Conservation (phyloP, 2,797 vertebrate genomes). For the Columba guinea region DNA sequence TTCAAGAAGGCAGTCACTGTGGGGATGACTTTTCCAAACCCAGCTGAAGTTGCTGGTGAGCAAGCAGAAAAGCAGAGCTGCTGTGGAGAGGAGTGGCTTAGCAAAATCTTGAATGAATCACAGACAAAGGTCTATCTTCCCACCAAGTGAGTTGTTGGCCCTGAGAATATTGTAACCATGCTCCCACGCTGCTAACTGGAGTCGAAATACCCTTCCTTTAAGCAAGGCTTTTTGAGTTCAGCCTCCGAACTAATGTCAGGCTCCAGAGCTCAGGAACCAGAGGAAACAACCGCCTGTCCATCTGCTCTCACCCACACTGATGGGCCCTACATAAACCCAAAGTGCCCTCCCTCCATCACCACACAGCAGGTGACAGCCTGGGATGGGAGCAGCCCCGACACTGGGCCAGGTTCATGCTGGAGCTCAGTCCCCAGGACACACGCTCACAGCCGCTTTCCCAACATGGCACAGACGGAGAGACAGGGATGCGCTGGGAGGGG, state of each 20-base stretch:
- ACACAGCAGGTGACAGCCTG: background rate
- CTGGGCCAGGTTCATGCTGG: background rate
- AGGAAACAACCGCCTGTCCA: background rate
- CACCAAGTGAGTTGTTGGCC: background rate
- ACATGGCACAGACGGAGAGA: background rate
- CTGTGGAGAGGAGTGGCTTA: background rate
- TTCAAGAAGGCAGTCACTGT: background rate
- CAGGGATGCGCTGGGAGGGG: rapidly evolving
- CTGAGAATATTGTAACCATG: background rate
- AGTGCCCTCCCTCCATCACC: background rate
- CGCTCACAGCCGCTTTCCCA: background rate
- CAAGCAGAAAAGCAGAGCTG: background rate
- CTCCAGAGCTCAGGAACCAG: background rate
- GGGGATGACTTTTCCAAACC: background rate
- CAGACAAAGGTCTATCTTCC: background rate
- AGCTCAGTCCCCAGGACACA: background rate
- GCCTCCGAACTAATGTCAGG: background rate
- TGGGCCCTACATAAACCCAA: background rate
- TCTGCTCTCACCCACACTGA: background rate
- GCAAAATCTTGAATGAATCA: background rate
- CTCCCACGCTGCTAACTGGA: background rate
- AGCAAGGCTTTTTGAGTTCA: background rate
- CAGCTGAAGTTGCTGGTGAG: background rate
- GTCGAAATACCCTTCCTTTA: background rate
- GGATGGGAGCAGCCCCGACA: background rate